A percentile compares a stretch with the other conserved stretches of the same genome.
Evolutionary conservation across 2,888 invertebrate genomes (phyloP).

Genomic region (Aplocera efformata): DNA sequence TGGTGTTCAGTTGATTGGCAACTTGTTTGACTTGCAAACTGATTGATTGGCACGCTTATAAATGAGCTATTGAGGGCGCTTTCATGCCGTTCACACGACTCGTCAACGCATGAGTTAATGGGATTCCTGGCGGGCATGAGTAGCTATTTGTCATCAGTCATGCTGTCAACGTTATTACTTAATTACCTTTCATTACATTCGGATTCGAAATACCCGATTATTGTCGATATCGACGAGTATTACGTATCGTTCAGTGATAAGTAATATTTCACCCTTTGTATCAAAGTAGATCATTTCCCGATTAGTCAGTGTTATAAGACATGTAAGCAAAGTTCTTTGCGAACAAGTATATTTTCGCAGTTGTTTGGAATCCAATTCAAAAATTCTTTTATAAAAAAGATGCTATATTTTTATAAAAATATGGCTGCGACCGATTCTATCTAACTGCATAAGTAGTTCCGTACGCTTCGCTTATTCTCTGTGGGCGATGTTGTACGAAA

Average conservation of each 20-base stretch:
- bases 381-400: no score
- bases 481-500: slow-evolving; percentile 3
- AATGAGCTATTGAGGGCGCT: slow-evolving; percentile 53
- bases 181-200: slow-evolving; percentile 48
- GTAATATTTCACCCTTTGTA: no score
- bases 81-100: slow-evolving; percentile 37
- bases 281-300: no score
- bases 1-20: slow-evolving; percentile 52
- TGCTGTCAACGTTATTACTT: slow-evolving; percentile 61
- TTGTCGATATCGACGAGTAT: not conserved
- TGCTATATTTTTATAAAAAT: no score
- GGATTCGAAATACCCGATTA: slow-evolving; percentile 18
- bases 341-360: no score
- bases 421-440: no score
- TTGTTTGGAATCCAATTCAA: no score
- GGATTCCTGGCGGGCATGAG: slow-evolving; percentile 56
- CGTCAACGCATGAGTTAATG: slow-evolving; percentile 44
- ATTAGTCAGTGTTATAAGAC: no score
- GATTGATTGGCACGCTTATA: slow-evolving; percentile 59
- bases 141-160: slow-evolving; percentile 70
- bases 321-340: no score
- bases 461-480: slow-evolving; percentile 1
- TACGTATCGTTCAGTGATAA: no score
- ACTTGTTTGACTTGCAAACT: slow-evolving; percentile 55
- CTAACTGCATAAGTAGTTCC: no score